Base-by-base conservation (phyloP, 2,113 vertebrate genomes). In the Malurus melanocephalus region DNA sequence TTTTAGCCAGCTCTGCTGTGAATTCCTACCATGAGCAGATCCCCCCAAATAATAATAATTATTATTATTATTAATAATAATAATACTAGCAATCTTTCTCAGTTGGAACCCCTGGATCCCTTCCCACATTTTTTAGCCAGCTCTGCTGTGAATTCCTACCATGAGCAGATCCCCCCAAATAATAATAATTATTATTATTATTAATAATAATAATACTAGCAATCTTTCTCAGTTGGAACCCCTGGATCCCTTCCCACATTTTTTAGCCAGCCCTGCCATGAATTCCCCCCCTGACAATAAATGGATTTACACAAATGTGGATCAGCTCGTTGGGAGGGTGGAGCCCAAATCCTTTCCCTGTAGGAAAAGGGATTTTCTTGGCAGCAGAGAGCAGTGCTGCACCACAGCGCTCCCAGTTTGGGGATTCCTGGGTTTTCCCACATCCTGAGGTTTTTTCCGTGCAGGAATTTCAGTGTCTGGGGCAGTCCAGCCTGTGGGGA, bases 401-500 rank as follows among this genome's bases (percentile, higher is more conserved):
- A 7, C 59, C n/a, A 2, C 2, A 13, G 15, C 26, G 7, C 56
- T 69, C 65, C 43, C 4, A 6, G 40, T 49, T 26, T 2, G 74
- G 65, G 26, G 8, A 26, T 68, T 4, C 1, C 23, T 30, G 60
- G 48, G 16, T 45, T 78, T 57, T 65, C n/a, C 59, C 68, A 13
- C 2, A 32, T 33, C 20, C 17, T 52, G 35, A 55, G 24, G 4
- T 5, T 60, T 53, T 20, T 59, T 61, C 12, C 5, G 0, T 6
- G n/a, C 27, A 24, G 46, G 24, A 33, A 48, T 71, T 30, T 32
- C 0, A 0, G 40, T 3, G 43, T 15, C 9, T 14, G 28, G 45
- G 8, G 4, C 11, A 13, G 26, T 21, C 55, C 3, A 5, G 7
- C 65, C 45, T 1, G 38, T 0, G 0, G 28, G 68, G 26, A 30